Conservation (phyloP, 2,888 invertebrate species). For the Meteorus colon region DNA sequence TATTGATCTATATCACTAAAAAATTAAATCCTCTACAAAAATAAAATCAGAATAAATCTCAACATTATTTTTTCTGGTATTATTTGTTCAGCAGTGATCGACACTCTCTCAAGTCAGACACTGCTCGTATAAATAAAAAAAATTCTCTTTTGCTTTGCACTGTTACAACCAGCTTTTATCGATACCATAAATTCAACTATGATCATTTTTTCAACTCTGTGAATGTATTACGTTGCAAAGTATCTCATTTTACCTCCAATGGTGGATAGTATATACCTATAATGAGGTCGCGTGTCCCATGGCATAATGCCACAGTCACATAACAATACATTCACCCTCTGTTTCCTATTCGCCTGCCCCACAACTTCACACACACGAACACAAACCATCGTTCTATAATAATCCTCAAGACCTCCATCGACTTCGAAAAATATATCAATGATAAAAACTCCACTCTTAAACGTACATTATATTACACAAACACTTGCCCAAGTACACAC, state of each 20-base stretch:
- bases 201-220: neutral
- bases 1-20: no score
- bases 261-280: slow-evolving; percentile 56
- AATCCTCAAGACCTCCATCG: slow-evolving; percentile 54
- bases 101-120: no score
- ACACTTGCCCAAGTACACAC: slow-evolving; percentile 49
- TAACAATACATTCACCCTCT: slow-evolving; percentile 60
- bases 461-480: slow-evolving; percentile 40
- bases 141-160: neutral
- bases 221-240: neutral
- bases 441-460: slow-evolving; percentile 66
- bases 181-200: neutral
- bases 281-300: slow-evolving; percentile 67
- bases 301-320: slow-evolving; percentile 65
- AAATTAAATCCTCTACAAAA: no score
- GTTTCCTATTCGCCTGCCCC: slow-evolving; percentile 42
- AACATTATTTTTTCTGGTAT: no score
- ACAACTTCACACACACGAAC: slow-evolving; percentile 39
- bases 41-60: no score
- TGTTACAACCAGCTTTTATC: neutral
- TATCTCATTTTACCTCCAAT: neutral
- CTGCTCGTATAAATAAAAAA: neutral
- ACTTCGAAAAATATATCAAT: slow-evolving; percentile 65
- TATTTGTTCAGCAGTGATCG: no score
- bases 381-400: slow-evolving; percentile 51